These are phyloP conservation scores for Drosophila pectinifera DNA, from an alignment of 1,140 invertebrate species.

Conservation along the genomic window DNA sequence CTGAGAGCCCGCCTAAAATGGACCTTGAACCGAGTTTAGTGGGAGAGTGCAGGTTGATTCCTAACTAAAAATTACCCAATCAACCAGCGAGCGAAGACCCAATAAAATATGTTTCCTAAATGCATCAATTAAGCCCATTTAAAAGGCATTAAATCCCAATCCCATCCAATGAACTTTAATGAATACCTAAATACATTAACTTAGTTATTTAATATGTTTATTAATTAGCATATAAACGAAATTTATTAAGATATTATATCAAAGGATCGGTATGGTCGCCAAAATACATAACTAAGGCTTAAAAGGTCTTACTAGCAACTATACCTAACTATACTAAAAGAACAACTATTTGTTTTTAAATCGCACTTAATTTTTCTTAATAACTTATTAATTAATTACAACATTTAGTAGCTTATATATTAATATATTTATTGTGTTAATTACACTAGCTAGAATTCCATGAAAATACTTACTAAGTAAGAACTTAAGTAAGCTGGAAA, in stretches of 20 bases:
- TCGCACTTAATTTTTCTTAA: background rate
- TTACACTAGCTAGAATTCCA: background rate
- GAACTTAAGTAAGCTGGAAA: background rate
- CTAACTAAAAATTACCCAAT: conserved; percentile 19
- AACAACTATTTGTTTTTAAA: background rate
- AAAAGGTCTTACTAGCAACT: no score
- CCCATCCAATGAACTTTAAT: no score
- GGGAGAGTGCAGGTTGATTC: conserved; percentile 7
- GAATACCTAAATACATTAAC: no score
- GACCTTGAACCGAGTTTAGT: conserved; percentile 15
- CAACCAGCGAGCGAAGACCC: background rate
- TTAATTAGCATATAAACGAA: no score
- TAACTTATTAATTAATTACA: no score
- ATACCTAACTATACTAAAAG: no score
- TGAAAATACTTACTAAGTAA: background rate
- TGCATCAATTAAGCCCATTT: background rate
- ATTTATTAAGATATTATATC: no score
- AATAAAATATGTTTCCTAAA: conserved; percentile 8
- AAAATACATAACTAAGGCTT: background rate
- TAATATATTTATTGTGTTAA: background rate
- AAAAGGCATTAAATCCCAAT: no score
- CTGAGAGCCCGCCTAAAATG: background rate
- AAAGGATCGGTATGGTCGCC: no score
- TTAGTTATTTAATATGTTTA: no score
- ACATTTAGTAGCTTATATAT: no score